phyloP scores from a whole-genome alignment of 1,140 invertebrate genomes.

The Parasteatoda tepidariorum region DNA sequence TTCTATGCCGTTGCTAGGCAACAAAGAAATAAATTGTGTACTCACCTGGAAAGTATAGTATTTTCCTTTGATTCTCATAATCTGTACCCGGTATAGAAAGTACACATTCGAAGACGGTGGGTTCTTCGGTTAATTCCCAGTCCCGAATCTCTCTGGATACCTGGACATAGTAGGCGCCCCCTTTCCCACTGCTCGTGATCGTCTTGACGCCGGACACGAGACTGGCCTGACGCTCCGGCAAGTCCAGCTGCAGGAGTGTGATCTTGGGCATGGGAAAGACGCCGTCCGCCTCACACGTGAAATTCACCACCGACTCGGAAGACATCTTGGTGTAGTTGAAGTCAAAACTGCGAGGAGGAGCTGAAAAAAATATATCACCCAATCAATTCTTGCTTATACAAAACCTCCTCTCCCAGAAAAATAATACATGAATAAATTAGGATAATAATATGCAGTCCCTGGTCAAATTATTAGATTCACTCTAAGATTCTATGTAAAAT shows the following conservation, averaged over 20 bases:
- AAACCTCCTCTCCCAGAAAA: not conserved
- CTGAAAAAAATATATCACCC: not conserved
- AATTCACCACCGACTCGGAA: conserved; percentile 46
- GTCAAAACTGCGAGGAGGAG: conserved; percentile 55
- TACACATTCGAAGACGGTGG: conserved; percentile 36
- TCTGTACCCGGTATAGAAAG: conserved; percentile 60
- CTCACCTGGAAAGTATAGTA: conserved; percentile 67
- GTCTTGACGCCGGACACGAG: conserved; percentile 39
- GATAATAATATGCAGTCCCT: no score
- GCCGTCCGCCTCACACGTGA: conserved; percentile 62
- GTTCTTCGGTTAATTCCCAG: conserved; percentile 23
- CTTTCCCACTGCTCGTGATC: not conserved
- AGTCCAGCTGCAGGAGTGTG: conserved; percentile 50
- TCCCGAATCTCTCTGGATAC: conserved; percentile 45
- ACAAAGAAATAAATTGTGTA: no score
- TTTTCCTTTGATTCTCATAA: conserved; percentile 40
- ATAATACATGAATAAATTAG: not conserved
- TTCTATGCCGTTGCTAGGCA: no score
- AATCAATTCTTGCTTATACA: not conserved
- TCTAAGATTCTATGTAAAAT: no score
- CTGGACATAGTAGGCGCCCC: conserved; percentile 45
- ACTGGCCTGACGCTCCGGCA: not conserved
- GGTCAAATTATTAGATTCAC: no score
- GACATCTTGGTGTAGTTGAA: conserved; percentile 58
- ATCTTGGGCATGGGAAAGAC: conserved; percentile 63